Evolutionary conservation across 2,888 invertebrate species (phyloP).

Genomic region (Cyaniris semiargus): DNA sequence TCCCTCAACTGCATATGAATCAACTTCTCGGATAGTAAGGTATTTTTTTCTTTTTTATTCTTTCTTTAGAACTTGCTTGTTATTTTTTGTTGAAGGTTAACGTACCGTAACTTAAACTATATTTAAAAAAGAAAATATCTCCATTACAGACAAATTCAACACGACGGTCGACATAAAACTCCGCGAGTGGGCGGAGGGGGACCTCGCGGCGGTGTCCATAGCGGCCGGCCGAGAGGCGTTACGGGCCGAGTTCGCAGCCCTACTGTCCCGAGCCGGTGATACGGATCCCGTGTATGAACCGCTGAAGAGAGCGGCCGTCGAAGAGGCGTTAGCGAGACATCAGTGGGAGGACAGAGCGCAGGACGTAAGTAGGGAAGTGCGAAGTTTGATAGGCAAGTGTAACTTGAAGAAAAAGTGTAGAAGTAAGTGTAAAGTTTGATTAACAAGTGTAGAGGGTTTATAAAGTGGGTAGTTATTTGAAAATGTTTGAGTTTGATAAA

Average conservation of each 20-base stretch:
- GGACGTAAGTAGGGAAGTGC: slow-evolving; percentile 53
- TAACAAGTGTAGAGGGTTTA: background rate
- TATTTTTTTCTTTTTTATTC: too few species aligned
- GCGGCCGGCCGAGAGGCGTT: slow-evolving; percentile 87
- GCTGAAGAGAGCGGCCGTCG: slow-evolving; percentile 92
- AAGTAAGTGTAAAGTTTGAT: background rate
- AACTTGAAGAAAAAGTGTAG: background rate
- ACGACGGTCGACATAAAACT: slow-evolving; percentile 96
- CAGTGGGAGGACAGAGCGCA: slow-evolving; percentile 96
- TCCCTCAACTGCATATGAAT: too few species aligned
- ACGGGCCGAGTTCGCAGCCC: slow-evolving; percentile 61
- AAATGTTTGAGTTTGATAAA: background rate
- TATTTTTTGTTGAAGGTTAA: too few species aligned
- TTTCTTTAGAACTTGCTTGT: too few species aligned
- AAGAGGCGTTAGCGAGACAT: slow-evolving; percentile 91
- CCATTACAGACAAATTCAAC: slow-evolving; percentile 88
- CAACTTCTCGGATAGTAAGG: too few species aligned
- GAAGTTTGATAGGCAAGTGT: background rate
- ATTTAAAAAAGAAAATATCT: too few species aligned
- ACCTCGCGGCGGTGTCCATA: slow-evolving; percentile 86
- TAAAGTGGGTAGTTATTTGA: too few species aligned
- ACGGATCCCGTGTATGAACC: slow-evolving; percentile 95
- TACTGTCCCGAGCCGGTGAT: slow-evolving; percentile 72
- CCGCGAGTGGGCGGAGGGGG: slow-evolving; percentile 96
- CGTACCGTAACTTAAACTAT: too few species aligned